Conservation (phyloP, 1,140 invertebrate genomes). For the Yoshiicerus persimilis region DNA sequence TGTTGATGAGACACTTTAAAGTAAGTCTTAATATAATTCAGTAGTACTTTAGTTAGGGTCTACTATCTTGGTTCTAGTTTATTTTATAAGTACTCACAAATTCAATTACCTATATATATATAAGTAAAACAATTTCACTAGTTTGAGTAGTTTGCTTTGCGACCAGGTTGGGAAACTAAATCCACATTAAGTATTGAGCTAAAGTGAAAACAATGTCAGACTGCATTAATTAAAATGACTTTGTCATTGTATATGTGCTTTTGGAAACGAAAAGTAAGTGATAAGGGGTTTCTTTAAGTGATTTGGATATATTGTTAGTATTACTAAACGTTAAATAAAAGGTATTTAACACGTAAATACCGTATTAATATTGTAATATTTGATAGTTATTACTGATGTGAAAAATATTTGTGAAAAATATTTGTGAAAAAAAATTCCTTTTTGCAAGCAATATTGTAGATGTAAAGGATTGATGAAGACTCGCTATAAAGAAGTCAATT, state of each 20-base stretch:
- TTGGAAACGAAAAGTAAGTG: background rate
- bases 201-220: background rate
- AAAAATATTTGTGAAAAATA: no score
- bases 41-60: background rate
- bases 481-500: no score
- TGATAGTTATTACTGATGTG: background rate
- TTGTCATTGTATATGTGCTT: background rate
- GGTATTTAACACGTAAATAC: no score
- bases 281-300: background rate
- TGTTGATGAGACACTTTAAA: no score
- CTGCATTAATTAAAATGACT: background rate
- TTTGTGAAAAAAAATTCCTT: no score
- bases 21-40: no score
- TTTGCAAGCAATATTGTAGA: no score
- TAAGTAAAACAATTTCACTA: background rate
- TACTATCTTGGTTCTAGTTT: background rate
- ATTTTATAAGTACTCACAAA: background rate
- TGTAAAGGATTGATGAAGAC: no score
- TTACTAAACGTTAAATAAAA: background rate
- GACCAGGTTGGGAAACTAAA: background rate
- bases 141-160: background rate
- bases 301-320: background rate
- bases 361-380: background rate
- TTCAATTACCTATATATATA: background rate
- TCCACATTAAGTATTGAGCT: background rate